phyloP scores from a whole-genome alignment of 1,140 invertebrate genomes.

The Littorina saxatilis region DNA sequence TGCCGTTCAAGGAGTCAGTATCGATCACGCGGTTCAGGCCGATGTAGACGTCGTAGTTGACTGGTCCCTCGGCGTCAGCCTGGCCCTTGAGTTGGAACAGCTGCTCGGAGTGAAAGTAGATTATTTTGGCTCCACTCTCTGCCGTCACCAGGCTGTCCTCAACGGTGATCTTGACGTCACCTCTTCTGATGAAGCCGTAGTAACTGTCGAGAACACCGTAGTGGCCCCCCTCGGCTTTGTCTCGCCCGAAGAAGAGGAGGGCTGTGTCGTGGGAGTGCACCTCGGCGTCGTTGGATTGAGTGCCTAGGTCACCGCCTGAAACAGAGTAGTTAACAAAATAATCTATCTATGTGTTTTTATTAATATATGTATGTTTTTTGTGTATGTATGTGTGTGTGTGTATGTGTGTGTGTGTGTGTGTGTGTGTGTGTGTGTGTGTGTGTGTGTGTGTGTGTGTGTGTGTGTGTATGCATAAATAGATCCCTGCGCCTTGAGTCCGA shows the following conservation, averaged over 20 bases:
- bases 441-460: too few species aligned
- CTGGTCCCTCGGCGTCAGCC: not conserved
- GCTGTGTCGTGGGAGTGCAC: not conserved
- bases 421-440: not conserved
- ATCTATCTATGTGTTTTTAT: not conserved
- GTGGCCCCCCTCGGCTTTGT: too few species aligned
- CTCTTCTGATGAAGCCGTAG: too few species aligned
- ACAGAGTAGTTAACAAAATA: not conserved
- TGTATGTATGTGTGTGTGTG: slow-evolving; percentile 11
- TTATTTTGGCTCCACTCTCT: not conserved
- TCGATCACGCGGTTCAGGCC: not conserved
- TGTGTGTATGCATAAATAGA: too few species aligned
- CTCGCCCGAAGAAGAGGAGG: not conserved
- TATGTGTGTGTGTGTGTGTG: slow-evolving; percentile 4
- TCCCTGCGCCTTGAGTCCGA: too few species aligned
- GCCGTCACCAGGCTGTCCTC: too few species aligned
- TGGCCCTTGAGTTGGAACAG: not conserved
- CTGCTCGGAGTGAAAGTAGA: not conserved
- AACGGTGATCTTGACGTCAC: too few species aligned
- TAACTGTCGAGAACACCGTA: too few species aligned
- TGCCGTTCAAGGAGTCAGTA: not conserved
- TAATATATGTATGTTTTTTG: too few species aligned
- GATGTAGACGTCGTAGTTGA: slow-evolving; percentile 21
- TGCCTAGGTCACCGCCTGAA: not conserved
- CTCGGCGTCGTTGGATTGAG: not conserved